Conservation (phyloP, 2,888 invertebrate genomes). For the Tromatobia lineatoria region DNA sequence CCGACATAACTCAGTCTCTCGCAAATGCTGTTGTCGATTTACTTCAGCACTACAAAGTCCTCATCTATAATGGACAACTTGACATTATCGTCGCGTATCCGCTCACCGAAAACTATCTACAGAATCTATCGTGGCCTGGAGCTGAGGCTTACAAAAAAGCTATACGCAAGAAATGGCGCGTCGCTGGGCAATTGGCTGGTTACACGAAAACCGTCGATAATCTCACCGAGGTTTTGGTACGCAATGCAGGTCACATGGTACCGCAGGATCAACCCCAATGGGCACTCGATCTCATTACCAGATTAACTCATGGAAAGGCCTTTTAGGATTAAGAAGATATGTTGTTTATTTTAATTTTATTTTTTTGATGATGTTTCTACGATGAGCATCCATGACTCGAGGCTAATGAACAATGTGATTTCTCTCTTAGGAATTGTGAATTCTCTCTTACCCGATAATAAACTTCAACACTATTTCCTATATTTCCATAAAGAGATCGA, state of each 20-base stretch:
- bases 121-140: conserved; percentile 86
- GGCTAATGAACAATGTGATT: conserved; percentile 5
- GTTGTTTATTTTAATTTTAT: not conserved
- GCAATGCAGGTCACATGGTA: conserved; percentile 86
- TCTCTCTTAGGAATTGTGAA: conserved; percentile 9
- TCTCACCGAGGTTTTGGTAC: conserved; percentile 84
- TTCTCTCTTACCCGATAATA: conserved; percentile 10
- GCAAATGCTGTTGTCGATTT: conserved; percentile 91
- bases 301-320: conserved; percentile 81
- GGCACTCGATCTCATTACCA: conserved; percentile 85
- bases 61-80: conserved; percentile 96
- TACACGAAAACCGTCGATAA: conserved; percentile 83
- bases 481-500: too few relatives aligned
- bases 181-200: conserved; percentile 84
- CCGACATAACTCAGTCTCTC: conserved; percentile 94
- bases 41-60: conserved; percentile 89
- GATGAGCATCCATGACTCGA: conserved; percentile 27
- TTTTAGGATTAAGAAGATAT: conserved; percentile 72
- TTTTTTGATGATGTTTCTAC: not conserved
- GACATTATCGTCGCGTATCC: conserved; percentile 97
- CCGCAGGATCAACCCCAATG: conserved; percentile 86
- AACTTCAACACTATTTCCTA: not conserved
- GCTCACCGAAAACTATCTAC: conserved; percentile 92
- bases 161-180: conserved; percentile 84
- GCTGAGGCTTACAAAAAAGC: conserved; percentile 84